Conservation (phyloP, 2,888 invertebrate species). For the Phlogophora meticulosa region DNA sequence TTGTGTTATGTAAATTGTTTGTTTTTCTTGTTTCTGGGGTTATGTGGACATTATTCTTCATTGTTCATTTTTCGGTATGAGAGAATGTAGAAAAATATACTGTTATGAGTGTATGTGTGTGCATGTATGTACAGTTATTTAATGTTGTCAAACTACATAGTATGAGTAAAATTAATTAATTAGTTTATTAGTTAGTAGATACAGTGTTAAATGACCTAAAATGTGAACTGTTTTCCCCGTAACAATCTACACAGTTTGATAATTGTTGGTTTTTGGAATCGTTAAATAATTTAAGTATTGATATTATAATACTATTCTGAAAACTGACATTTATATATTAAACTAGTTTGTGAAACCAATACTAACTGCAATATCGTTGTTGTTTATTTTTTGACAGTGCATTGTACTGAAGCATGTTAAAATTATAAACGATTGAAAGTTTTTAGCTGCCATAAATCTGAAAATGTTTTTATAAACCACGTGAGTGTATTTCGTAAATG, state of each 20-base stretch:
- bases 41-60: constrained; percentile 1
- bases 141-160: no score
- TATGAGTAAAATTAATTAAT: neutral
- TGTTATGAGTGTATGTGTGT: neutral
- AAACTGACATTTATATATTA: constrained; percentile 1
- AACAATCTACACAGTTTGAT: neutral
- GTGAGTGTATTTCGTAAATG: no score
- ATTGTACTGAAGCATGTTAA: no score
- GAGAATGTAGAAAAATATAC: neutral
- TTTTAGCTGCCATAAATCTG: neutral
- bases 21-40: constrained; percentile 2
- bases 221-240: neutral
- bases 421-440: neutral
- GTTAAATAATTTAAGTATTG: neutral
- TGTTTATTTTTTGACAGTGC: neutral
- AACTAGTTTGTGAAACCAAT: neutral
- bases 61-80: constrained; percentile 6
- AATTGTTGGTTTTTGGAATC: constrained; percentile 12
- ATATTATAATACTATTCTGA: constrained; percentile 1
- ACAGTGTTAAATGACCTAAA: neutral
- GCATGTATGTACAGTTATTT: neutral
- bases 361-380: neutral
- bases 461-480: no score
- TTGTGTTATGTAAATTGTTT: neutral
- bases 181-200: neutral